Evolutionary conservation across 2,797 vertebrate species (phyloP), one percentile per base, ranked within the genome.

Genomic region (Epinephelus malabaricus): DNA sequence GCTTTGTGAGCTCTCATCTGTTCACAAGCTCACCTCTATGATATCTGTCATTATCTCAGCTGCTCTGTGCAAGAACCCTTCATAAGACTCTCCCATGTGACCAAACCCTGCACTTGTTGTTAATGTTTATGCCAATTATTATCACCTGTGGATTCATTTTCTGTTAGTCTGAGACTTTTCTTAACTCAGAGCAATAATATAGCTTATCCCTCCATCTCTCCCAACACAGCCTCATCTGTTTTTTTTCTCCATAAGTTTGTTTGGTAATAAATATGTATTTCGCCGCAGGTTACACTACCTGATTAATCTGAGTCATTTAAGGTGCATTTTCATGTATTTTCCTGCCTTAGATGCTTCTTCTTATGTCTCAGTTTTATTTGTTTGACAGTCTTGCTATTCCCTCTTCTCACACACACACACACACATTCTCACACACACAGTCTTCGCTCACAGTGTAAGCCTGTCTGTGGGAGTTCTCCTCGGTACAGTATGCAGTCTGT

Each of bases 401-500:
- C 45, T 21, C 49, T 30, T 27, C 19, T 49, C 71, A 23, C 54
- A 58, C 79, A 73, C 74, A 70, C 70, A 25, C 25, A 21, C 25
- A 27, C 25, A 27, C 67, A 69, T 68, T 53, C 50, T 63, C 73
- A 60, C 82, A 71, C 73, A 72, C 46, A 56, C 17, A 62, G 46
- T 54, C 73, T 58, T 61, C 21, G 43, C 78, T 86, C n/a, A 91
- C 89, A 90, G 85, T 91, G 47, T 83, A 25, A 72, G 89, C 82
- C 81, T 92, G 91, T 93, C 83, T 93, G 90, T 93, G 92, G 90
- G 92, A 91, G 92, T 92, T 92, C 90, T 91, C 54, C 89, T 74
- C 23, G 8, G 87, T 81, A 92, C 92, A 90, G 86, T 88, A 17
- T 76, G 79, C 82, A 85, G 92, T 69, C 89, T 93, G 92, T 92